A percentile compares a stretch with the other conserved stretches of the same genome.
Conservation (phyloP, 2,113 vertebrate species). For the Myiopsitta monachus region DNA sequence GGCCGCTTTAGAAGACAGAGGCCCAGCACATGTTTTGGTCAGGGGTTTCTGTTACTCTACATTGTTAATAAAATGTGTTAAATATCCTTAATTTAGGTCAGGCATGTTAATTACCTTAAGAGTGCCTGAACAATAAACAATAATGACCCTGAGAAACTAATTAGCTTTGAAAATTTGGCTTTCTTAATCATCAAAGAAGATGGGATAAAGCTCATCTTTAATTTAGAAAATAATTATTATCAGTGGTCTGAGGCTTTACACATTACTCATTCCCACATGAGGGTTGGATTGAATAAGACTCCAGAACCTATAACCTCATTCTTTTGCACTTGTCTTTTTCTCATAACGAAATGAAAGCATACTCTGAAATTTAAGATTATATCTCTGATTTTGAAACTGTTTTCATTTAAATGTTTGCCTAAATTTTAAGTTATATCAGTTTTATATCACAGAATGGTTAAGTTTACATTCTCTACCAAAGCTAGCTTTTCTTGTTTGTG, state of each 20-base stretch:
- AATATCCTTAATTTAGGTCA: constrained; percentile 32
- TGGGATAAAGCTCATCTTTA: constrained; percentile 29
- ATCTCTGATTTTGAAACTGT: not conserved
- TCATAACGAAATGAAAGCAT: not conserved
- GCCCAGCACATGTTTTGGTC: not conserved
- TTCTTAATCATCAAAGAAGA: constrained; percentile 50
- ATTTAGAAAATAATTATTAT: constrained; percentile 51
- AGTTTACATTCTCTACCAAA: not conserved
- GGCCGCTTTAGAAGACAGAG: not conserved
- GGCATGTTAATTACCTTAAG: not conserved
- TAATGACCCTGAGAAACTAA: constrained; percentile 48
- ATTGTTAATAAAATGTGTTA: constrained; percentile 35
- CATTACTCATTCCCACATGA: not conserved
- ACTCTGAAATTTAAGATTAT: not conserved
- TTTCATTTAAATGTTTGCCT: not conserved
- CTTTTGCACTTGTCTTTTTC: not conserved
- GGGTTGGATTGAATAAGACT: not conserved
- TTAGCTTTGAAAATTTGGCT: constrained; percentile 43
- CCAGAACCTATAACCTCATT: not conserved
- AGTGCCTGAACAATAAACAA: constrained; percentile 46
- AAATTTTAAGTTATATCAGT: not conserved
- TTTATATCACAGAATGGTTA: not conserved
- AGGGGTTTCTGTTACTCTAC: constrained; percentile 6
- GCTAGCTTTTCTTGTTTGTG: not conserved
- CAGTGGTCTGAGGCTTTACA: constrained; percentile 45